Base-by-base conservation (phyloP, 2,797 vertebrate genomes). In the Margarornis squamiger region DNA sequence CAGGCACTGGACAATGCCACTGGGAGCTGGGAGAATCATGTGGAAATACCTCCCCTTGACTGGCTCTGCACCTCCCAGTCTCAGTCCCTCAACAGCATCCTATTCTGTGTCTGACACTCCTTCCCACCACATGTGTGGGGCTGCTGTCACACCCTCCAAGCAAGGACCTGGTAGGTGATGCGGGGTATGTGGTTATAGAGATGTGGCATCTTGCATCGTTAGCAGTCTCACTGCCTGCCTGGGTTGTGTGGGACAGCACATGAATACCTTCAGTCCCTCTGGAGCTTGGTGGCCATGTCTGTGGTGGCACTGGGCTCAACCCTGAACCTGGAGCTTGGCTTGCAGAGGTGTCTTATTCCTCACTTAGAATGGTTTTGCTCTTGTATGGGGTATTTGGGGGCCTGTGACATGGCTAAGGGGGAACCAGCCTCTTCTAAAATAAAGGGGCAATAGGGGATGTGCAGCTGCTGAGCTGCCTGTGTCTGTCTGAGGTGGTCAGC, bases 211-310 rank as follows among this genome's bases (percentile, higher is more conserved):
- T 61, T 62, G 29, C 18, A 29, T 20, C 45, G 57, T 66, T 5
- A 78, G 77, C 62, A 48, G 41, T 38, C 29, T 76, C 27, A 12
- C 26, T 79, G 45, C 32, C 68, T 87, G 75, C 26, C 41, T 39
- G 39, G 39, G 39, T 46, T 43, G 24, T 49, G 21, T 80, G 19
- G 15, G 14, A 48, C 1, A 12, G 46, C 3, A 3, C 0, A 0
- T 22, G 29, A 39, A 15, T 26, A 12, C 24, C 43, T 54, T 73
- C 38, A 70, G 68, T 21, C 32, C 4, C 8, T 39, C 49, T 77
- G 72, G 43, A 58, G 15, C 49, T 83, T 9, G 0, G 41, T 82
- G 57, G 54, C 32, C 9, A 1, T 15, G 19, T 22, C 18, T 66
- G 62, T 59, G 66, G 45, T 89, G 26, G 49, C 41, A 74, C 32